phyloP scores from a whole-genome alignment of 2,797 vertebrate genomes.

The Natrix natrix region DNA sequence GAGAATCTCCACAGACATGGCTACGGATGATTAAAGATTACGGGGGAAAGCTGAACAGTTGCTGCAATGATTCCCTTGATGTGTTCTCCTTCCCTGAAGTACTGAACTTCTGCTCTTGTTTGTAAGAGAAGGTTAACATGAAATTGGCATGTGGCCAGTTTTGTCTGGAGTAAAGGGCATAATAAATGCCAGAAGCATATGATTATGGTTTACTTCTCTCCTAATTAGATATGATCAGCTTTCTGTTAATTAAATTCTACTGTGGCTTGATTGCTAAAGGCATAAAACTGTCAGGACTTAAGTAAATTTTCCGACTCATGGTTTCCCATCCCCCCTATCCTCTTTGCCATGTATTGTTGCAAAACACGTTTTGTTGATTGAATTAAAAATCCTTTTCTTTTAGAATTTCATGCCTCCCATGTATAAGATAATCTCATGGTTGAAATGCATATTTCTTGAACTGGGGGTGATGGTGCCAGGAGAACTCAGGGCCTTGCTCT shows the following conservation, averaged over 20 bases:
- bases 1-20: not conserved
- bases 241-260: conserved; percentile 58
- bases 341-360: conserved; percentile 12
- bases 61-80: not conserved
- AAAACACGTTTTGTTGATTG: not conserved
- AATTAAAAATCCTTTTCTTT: not conserved
- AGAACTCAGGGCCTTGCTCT: not conserved
- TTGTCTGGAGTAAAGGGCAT: not conserved
- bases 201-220: conserved; percentile 34
- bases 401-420: not conserved
- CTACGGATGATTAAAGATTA: conserved; percentile 14
- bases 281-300: conserved; percentile 43
- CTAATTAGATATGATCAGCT: conserved; percentile 44
- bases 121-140: conserved; percentile 7
- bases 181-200: conserved; percentile 40
- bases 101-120: conserved; percentile 12
- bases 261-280: conserved; percentile 35
- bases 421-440: not conserved
- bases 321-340: not conserved
- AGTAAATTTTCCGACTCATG: conserved; percentile 41
- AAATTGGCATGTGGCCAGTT: conserved; percentile 11
- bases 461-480: not conserved
- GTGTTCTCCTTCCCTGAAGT: not conserved
- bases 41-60: not conserved
- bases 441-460: not conserved